A percentile compares a stretch with the other conserved stretches of the same genome.
These are phyloP conservation scores for Myotis brandtii DNA, from an alignment of 2,113 vertebrate genomes.

Conservation along the genomic window DNA sequence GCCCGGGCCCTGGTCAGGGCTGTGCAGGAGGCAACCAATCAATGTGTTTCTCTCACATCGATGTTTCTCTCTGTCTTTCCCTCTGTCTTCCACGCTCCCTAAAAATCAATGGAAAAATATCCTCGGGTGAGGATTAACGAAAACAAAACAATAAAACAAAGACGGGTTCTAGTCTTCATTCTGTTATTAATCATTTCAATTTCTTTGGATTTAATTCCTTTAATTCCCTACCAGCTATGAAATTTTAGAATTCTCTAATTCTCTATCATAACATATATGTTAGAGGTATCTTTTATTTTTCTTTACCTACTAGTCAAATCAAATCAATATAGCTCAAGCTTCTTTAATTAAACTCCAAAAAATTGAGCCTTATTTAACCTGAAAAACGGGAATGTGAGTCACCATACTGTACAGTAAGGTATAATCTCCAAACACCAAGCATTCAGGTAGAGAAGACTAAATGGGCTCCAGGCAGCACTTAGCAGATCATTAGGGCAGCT, in stretches of 20 bases:
- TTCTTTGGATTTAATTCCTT: neutral
- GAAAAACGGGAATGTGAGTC: neutral
- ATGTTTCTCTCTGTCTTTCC: no score
- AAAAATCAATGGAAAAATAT: no score
- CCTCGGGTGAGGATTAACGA: no score
- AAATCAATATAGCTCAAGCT: neutral
- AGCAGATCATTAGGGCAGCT: neutral
- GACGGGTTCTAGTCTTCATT: neutral
- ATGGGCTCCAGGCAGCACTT: neutral
- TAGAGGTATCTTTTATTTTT: neutral
- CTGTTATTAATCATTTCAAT: neutral
- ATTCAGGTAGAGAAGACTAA: neutral
- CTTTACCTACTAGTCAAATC: neutral
- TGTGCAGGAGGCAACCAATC: no score
- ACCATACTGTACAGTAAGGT: neutral
- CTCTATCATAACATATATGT: neutral
- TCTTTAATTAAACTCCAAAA: neutral
- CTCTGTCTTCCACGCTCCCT: no score
- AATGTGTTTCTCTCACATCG: no score
- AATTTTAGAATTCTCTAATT: constrained; percentile 28
- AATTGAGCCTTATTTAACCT: neutral
- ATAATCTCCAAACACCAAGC: neutral
- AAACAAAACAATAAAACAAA: neutral
- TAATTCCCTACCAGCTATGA: neutral
- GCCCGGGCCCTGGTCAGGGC: no score